Evolutionary conservation across 2,888 invertebrate genomes (phyloP), one percentile per base, ranked within the genome.

Genomic region (Punctoribates punctum): DNA sequence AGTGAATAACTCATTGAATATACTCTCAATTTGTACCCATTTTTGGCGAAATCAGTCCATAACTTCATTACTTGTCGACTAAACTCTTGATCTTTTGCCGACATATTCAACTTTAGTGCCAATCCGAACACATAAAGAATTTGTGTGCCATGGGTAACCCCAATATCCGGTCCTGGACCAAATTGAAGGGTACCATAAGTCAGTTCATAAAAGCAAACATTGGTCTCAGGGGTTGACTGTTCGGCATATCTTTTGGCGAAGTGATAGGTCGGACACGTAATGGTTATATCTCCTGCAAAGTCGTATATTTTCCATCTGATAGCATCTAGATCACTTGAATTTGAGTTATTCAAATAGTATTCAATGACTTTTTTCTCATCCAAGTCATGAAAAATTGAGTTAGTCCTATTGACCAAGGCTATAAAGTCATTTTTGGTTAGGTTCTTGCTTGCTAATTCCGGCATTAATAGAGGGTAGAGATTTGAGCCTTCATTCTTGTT

Each of bases 1-100:
- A 57, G 15, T 54, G n/a, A 57, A 25, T 25, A 75, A 29, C 23
- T 20, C 8, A 75, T 42, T 27, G 13, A 27, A 38, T 46, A 65
- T 23, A 70, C 23, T 42, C 29, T 38, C 1, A 65, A 48, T 27
- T 46, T 65, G 29, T 70, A 42, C 25, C 75, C 75, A 27, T 42
- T 75, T 54, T 75, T 75, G n/a, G 75, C 75, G 67, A 75, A 75
- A n/a, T 38, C 23, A 34, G 75, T 75, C 75, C 75, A 75, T n/a
- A 70, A 27, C 13, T 72, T 9, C 20, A 75, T 70, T 15, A 75
- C 70, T 11, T 75, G 20, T 17, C 17, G 6, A 27, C 70, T 70
- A 20, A 72, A 57, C 17, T 75, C 11, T 1, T 9, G 1, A n/a
- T 54, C 29, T 34, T 3, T 8, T 34, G 3, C 4, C 3, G 34